Conservation (phyloP, 2,797 vertebrate genomes). For the Sciurus vulgaris region DNA sequence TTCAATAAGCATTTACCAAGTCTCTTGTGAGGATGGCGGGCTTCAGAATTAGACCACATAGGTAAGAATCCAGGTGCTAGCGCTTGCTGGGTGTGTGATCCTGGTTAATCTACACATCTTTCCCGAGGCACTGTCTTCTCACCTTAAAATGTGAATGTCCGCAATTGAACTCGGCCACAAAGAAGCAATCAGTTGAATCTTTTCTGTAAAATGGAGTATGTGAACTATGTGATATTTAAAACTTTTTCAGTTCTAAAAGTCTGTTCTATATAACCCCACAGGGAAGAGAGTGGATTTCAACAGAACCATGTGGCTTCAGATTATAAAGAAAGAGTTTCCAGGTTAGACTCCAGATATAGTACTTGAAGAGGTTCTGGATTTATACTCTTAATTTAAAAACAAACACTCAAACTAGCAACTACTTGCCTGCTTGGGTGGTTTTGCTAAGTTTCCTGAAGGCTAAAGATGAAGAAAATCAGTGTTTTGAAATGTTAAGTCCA, state of each 20-base stretch:
- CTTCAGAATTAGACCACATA: background rate
- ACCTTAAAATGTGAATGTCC: constrained; percentile 14
- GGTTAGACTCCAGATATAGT: background rate
- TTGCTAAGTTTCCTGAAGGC: constrained; percentile 9
- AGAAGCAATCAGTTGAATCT: background rate
- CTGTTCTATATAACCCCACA: constrained; percentile 33
- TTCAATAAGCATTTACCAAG: constrained; percentile 7
- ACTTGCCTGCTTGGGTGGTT: constrained; percentile 9
- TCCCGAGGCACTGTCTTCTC: constrained; percentile 3
- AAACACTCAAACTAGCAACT: background rate
- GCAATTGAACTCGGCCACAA: constrained; percentile 29
- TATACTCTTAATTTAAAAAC: constrained; percentile 48
- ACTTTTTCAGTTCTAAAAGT: constrained; percentile 26
- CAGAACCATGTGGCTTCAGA: constrained; percentile 40
- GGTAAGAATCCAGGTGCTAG: background rate
- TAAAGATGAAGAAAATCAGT: background rate
- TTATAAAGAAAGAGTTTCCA: constrained; percentile 47
- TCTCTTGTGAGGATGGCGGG: background rate
- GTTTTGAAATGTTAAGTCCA: background rate
- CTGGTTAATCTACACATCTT: background rate
- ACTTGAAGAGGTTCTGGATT: constrained; percentile 50
- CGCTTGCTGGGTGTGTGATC: constrained; percentile 10
- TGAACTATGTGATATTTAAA: constrained; percentile 27
- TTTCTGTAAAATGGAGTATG: constrained; percentile 54
- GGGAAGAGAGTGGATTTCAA: constrained; percentile 62